phyloP scores from a whole-genome alignment of 1,140 invertebrate genomes.

The Musca domestica region DNA sequence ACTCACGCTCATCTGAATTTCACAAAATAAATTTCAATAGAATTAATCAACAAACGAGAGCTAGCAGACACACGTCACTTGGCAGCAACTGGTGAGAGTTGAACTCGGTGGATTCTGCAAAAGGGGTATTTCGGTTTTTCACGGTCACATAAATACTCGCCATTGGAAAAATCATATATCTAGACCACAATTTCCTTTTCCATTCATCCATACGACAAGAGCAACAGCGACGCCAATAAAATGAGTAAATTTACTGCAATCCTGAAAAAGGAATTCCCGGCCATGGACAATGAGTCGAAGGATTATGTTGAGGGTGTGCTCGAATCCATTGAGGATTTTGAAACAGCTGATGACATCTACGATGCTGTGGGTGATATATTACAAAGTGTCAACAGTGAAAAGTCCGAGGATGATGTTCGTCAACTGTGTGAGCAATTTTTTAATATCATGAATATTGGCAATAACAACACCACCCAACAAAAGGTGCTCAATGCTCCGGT shows the following conservation, averaged over 20 bases:
- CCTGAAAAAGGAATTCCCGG: slow-evolving; percentile 76
- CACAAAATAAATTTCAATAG: not conserved
- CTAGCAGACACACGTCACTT: slow-evolving; percentile 7
- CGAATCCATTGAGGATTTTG: slow-evolving; percentile 78
- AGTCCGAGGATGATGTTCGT: slow-evolving; percentile 78
- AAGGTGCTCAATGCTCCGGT: slow-evolving; percentile 86
- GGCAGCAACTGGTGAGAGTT: slow-evolving; percentile 7
- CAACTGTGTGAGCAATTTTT: slow-evolving; percentile 74
- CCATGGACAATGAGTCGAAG: slow-evolving; percentile 84
- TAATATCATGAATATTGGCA: slow-evolving; percentile 66
- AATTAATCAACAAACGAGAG: not conserved
- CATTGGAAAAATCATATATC: not conserved
- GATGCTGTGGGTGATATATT: slow-evolving; percentile 91
- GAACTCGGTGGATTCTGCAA: not conserved
- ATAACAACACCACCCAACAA: slow-evolving; percentile 59
- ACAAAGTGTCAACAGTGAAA: slow-evolving; percentile 74
- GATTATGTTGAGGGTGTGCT: slow-evolving; percentile 83
- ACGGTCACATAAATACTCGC: too few species aligned
- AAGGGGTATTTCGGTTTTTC: too few species aligned
- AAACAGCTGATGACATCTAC: slow-evolving; percentile 85
- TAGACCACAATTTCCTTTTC: too few species aligned
- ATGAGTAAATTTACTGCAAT: slow-evolving; percentile 50
- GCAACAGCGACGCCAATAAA: too few species aligned
- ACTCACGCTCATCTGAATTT: not conserved
- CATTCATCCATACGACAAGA: not conserved